phyloP scores from a whole-genome alignment of 92 coral and sea anemone species.

The Montipora capitata region DNA sequence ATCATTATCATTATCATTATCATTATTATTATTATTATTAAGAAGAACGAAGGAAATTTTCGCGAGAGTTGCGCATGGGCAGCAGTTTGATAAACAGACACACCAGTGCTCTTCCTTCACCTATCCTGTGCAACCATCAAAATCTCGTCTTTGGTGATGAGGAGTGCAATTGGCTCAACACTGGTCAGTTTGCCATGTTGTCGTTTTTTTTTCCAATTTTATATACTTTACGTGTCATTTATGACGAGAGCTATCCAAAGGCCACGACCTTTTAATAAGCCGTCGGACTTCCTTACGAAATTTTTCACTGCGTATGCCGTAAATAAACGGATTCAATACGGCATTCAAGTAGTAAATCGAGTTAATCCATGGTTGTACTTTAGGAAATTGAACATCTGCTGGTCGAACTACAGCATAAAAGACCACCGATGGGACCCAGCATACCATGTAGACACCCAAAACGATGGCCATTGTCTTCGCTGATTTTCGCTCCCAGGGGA shows the following conservation, averaged over 20 bases:
- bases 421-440: constrained; percentile 46
- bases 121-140: too few relatives aligned
- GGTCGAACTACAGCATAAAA: constrained; percentile 31
- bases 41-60: too few relatives aligned
- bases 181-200: too few relatives aligned
- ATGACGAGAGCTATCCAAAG: background rate
- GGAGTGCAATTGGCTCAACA: too few relatives aligned
- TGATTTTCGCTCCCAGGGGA: constrained; percentile 45
- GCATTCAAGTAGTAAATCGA: constrained; percentile 36
- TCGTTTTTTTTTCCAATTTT: background rate
- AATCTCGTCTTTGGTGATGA: too few relatives aligned
- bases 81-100: too few relatives aligned
- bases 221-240: background rate
- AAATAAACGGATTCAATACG: constrained; percentile 42
- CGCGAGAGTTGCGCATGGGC: too few relatives aligned
- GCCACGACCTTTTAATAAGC: background rate
- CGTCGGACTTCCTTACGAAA: constrained; percentile 29
- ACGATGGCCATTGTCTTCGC: constrained; percentile 52
- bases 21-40: too few relatives aligned
- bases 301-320: constrained; percentile 33
- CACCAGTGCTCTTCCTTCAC: too few relatives aligned
- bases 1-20: too few relatives aligned
- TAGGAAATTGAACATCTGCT: constrained; percentile 5
- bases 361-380: constrained; percentile 32
- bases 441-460: constrained; percentile 24